These are phyloP conservation scores for Onychostoma macrolepis DNA, from an alignment of 2,113 vertebrate species.

Conservation along the genomic window DNA sequence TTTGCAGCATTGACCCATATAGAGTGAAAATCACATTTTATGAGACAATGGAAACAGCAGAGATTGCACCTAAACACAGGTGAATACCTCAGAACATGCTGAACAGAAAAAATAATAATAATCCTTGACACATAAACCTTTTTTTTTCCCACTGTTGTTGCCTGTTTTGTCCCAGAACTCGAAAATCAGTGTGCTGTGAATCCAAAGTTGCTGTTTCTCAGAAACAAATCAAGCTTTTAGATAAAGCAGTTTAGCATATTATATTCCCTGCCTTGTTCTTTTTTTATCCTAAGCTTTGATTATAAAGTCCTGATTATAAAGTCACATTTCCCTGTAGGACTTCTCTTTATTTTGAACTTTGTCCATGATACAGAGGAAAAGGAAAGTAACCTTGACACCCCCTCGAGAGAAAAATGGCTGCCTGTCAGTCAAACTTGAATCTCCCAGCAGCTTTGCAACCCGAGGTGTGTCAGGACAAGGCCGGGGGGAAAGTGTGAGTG, in stretches of 20 bases:
- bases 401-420: slow-evolving; percentile 37
- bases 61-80: background rate
- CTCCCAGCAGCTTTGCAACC: slow-evolving; percentile 41
- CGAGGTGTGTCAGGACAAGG: slow-evolving; percentile 47
- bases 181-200: background rate
- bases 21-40: background rate
- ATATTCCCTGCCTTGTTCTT: background rate
- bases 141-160: background rate
- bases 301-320: slow-evolving; percentile 20
- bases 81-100: background rate
- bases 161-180: background rate
- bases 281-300: slow-evolving; percentile 18
- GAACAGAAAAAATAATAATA: background rate
- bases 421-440: slow-evolving; percentile 52
- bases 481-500: background rate
- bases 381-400: slow-evolving; percentile 53
- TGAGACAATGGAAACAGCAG: background rate
- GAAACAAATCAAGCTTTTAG: background rate
- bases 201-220: background rate
- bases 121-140: background rate
- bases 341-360: background rate
- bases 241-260: background rate
- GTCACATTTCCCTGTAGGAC: background rate
- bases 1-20: background rate
- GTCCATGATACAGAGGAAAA: background rate